These are phyloP conservation scores for Rhagonycha fulva DNA, from an alignment of 2,888 invertebrate genomes.

Conservation along the genomic window DNA sequence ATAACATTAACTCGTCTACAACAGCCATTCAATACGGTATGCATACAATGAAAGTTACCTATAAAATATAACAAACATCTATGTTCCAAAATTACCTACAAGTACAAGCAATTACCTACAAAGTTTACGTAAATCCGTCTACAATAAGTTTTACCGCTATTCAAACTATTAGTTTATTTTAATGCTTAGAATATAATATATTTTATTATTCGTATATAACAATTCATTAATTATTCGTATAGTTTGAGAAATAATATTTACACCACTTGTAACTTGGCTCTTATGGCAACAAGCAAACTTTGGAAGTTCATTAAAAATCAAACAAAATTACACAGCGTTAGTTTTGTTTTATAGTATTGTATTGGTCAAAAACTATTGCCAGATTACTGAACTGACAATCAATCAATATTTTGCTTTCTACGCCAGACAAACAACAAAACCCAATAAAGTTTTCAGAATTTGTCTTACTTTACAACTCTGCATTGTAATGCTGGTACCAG, in stretches of 20 bases:
- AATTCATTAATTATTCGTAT: no score
- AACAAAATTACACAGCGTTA: neutral
- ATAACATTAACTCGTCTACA: no score
- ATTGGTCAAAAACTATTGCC: neutral
- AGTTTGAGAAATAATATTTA: neutral
- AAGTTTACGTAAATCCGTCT: no score
- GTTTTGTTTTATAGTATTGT: neutral
- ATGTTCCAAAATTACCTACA: no score
- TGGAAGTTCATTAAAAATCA: neutral
- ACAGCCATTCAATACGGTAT: no score
- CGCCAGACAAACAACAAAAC: no score
- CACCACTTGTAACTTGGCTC: neutral
- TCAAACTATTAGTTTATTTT: neutral
- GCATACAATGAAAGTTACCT: no score
- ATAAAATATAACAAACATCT: no score
- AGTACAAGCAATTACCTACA: no score
- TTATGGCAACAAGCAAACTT: neutral
- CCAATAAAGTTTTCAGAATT: neutral
- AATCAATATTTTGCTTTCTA: neutral
- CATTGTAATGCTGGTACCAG: neutral
- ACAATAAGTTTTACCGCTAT: no score
- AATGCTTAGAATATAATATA: neutral
- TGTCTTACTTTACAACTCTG: neutral
- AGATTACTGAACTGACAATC: neutral
- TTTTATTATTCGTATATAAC: no score